These are phyloP conservation scores for Drosophila albomicans DNA, from an alignment of 1,140 invertebrate species.

Conservation along the genomic window DNA sequence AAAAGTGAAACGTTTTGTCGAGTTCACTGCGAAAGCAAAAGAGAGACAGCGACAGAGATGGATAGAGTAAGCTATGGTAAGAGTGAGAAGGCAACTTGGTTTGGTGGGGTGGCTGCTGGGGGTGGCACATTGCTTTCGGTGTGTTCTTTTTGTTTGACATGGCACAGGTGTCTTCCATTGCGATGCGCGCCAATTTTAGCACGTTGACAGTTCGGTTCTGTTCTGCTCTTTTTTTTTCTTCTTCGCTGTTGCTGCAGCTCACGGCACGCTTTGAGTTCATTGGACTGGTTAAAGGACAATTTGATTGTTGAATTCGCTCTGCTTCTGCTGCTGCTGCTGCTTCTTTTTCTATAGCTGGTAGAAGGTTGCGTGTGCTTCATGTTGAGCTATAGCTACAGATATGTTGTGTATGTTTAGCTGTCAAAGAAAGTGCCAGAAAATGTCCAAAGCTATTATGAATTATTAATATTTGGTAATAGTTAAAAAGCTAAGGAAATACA, in stretches of 20 bases:
- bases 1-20: slow-evolving; percentile 68
- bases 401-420: not conserved
- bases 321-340: not conserved
- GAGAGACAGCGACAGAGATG: not conserved
- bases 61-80: too few relatives aligned
- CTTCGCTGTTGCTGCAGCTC: not conserved
- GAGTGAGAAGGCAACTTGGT: not conserved
- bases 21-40: not conserved
- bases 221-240: not conserved
- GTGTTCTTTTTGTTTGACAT: slow-evolving; percentile 58
- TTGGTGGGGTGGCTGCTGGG: not conserved
- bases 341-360: not conserved
- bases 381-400: not conserved
- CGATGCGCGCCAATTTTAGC: slow-evolving; percentile 59
- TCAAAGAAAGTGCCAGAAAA: too few relatives aligned
- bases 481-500: too few relatives aligned
- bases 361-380: slow-evolving; percentile 2
- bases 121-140: not conserved
- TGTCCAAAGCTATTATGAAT: too few relatives aligned
- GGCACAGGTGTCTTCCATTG: slow-evolving; percentile 76
- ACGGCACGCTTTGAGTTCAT: slow-evolving; percentile 60
- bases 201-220: slow-evolving; percentile 10
- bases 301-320: slow-evolving; percentile 21
- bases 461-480: too few relatives aligned
- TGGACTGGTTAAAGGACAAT: slow-evolving; percentile 73